phyloP scores from a whole-genome alignment of 2,113 vertebrate genomes.

The Tachysurus vachellii region DNA sequence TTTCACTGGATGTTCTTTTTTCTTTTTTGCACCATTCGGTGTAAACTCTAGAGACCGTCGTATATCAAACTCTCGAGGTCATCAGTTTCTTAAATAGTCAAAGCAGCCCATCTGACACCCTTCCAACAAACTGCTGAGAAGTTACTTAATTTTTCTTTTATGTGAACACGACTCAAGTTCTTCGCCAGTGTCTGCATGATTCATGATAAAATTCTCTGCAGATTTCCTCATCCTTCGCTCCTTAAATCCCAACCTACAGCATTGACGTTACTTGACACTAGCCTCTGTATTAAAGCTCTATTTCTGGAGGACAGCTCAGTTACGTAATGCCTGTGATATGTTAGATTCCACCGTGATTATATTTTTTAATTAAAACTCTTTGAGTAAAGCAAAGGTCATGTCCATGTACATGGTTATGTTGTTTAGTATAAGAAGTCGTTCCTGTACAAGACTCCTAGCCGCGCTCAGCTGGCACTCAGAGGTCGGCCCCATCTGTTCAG shows the following conservation, averaged over 20 bases:
- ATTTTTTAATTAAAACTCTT: background rate
- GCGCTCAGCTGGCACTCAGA: background rate
- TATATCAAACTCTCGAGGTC: background rate
- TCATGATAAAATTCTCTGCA: background rate
- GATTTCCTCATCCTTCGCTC: background rate
- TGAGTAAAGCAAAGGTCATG: background rate
- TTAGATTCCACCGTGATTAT: background rate
- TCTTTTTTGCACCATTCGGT: too few species aligned
- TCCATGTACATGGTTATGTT: background rate
- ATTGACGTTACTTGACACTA: background rate
- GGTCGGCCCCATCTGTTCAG: background rate
- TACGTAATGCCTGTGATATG: background rate
- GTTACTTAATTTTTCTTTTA: too few species aligned
- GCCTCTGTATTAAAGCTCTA: background rate
- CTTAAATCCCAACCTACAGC: background rate
- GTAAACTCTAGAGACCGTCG: too few species aligned
- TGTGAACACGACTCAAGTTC: background rate
- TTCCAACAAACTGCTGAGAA: background rate
- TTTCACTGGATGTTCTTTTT: too few species aligned
- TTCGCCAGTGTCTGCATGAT: background rate
- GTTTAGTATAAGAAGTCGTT: background rate
- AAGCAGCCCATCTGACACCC: background rate
- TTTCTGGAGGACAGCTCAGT: background rate
- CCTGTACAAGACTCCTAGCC: background rate
- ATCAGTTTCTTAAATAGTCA: background rate